Base-by-base conservation (phyloP, 2,797 vertebrate genomes). In the Bradypodion ventrale region DNA sequence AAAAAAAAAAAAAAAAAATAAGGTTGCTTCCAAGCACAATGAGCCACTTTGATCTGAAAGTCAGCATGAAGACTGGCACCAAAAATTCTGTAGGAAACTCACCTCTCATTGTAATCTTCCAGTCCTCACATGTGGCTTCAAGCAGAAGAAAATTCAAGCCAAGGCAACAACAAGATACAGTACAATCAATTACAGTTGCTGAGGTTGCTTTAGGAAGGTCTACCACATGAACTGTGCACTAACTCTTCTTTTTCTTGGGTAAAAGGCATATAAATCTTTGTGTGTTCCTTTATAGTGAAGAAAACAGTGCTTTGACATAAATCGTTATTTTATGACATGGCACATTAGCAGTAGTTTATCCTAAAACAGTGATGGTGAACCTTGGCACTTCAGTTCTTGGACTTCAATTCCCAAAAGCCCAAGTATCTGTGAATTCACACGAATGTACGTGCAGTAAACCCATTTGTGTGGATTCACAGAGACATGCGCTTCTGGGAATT, bases 41-140 rank as follows among this genome's bases (percentile, higher is more conserved):
- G 84, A 93, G 75, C 86, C 25, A 78, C 80, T 86, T 85, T 68
- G 62, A 19, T 87, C 70, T 88, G 88, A 88, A 92, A 90, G 90
- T 65, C 90, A 44, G 42, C 62, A 90, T 59, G 81, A 86, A 68
- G 66, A 85, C 78, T 83, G 0, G 0, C 25, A 70, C 83, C 69
- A 27, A 69, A 69, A 80, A 62, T 80, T 83, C 62, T 27, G 25
- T 0, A 0, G 88, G 82, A 91, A 76, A 76, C 13, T n/a, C n/a
- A 5, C 62, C 44, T 88, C 86, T 81, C 0, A 29, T 82, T 70
- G 60, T 35, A 15, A 1, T 90, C 72, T 63, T 88, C 60, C 68
- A 88, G 85, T 19, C 63, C 52, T 86, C 88, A 82, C 81, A 9
- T 15, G 3, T 77, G 83, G 81, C 12, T 79, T 75, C 52, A 0